These are phyloP conservation scores for Conomelus anceps DNA, from an alignment of 2,888 invertebrate species.

Conservation along the genomic window DNA sequence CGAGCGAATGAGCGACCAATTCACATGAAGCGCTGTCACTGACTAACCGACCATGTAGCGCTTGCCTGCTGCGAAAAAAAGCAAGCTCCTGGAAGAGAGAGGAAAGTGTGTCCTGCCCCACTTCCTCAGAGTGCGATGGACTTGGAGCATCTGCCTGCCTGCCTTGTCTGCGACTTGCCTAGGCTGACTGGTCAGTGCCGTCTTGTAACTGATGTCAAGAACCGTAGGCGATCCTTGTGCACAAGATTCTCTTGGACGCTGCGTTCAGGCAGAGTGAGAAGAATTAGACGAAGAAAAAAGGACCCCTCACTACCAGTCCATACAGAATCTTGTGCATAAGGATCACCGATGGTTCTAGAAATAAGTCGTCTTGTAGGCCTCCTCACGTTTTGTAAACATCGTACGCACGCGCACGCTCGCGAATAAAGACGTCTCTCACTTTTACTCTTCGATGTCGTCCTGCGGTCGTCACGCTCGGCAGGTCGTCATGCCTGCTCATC, in stretches of 20 bases:
- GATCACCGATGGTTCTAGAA: no score
- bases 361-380: no score
- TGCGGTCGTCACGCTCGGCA: background rate
- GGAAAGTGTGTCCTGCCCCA: background rate
- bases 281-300: no score
- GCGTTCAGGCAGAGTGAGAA: no score
- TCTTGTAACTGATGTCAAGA: no score
- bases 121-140: background rate
- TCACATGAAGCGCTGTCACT: background rate
- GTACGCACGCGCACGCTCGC: background rate
- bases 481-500: background rate
- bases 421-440: background rate
- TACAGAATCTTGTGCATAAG: no score
- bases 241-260: no score
- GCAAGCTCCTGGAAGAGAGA: background rate
- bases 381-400: background rate
- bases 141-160: background rate
- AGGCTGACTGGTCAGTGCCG: background rate
- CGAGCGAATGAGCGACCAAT: background rate
- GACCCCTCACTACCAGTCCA: no score
- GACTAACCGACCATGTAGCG: background rate
- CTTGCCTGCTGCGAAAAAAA: background rate
- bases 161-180: background rate
- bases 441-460: background rate
- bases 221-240: no score